Evolutionary conservation across 2,113 vertebrate species (phyloP).

Genomic region (Psilopsiagon aurifrons): DNA sequence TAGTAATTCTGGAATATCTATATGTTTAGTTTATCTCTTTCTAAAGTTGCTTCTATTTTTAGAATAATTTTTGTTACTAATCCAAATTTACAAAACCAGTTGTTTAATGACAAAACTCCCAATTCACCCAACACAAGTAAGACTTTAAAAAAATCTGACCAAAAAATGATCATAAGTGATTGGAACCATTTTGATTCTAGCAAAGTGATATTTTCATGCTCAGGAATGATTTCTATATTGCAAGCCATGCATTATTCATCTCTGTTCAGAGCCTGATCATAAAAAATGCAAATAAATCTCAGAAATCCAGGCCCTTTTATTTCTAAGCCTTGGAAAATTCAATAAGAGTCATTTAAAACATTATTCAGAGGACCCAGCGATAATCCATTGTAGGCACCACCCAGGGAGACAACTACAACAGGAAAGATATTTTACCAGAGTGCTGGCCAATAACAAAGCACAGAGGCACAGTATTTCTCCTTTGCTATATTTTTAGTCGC

Average conservation of each 20-base stretch:
- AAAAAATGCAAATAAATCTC: background rate
- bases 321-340: background rate
- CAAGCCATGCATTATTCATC: background rate
- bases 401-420: background rate
- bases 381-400: background rate
- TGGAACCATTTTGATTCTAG: background rate
- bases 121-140: background rate
- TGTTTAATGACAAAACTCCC: background rate
- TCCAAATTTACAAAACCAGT: background rate
- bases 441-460: background rate
- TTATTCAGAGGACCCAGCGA: background rate
- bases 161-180: background rate
- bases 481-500: background rate
- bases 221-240: background rate
- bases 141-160: background rate
- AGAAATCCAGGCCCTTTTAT: background rate
- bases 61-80: background rate
- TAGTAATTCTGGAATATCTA: background rate
- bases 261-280: background rate
- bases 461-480: background rate
- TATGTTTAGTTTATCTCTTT: background rate
- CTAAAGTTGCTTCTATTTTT: background rate
- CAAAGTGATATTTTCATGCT: background rate
- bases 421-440: background rate
- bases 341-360: background rate